Conservation (phyloP, 2,797 vertebrate genomes). For the Malacoctenus gilli region DNA sequence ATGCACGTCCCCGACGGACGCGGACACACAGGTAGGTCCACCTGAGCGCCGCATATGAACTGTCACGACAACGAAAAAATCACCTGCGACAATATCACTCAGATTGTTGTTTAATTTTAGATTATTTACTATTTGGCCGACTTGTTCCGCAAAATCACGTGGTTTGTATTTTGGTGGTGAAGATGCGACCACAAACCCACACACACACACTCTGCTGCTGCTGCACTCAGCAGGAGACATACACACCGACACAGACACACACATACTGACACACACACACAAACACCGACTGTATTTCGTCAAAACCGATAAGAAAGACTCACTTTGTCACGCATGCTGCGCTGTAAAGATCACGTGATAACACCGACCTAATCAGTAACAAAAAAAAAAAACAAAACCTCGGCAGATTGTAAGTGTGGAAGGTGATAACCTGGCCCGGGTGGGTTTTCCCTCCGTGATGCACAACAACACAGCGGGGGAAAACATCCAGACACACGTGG, state of each 20-base stretch:
- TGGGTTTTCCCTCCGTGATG: slow-evolving; percentile 7
- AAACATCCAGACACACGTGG: background rate
- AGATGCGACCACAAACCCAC: background rate
- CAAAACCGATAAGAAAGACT: slow-evolving; percentile 57
- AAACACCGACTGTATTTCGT: slow-evolving; percentile 28
- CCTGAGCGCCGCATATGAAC: background rate
- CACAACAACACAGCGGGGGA: background rate
- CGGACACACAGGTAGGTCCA: slow-evolving; percentile 70
- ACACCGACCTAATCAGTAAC: slow-evolving; percentile 13
- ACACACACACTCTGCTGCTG: background rate
- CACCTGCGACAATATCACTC: too few species aligned
- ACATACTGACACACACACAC: background rate
- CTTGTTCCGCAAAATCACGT: slow-evolving; percentile 43
- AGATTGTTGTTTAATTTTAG: slow-evolving; percentile 12
- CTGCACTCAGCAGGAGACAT: too few species aligned
- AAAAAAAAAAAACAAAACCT: too few species aligned
- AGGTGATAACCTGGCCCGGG: background rate
- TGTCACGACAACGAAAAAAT: background rate
- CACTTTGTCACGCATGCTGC: slow-evolving; percentile 33
- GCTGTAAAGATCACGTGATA: slow-evolving; percentile 65
- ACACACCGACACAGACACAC: too few species aligned
- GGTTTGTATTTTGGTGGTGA: slow-evolving; percentile 38
- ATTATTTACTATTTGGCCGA: slow-evolving; percentile 25
- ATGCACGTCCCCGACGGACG: slow-evolving; percentile 71
- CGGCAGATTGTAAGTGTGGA: background rate